These are phyloP conservation scores for Aurelia sp. DNA, from an alignment of 30 jellyfish, hydroid and myxozoan genomes.

Conservation along the genomic window DNA sequence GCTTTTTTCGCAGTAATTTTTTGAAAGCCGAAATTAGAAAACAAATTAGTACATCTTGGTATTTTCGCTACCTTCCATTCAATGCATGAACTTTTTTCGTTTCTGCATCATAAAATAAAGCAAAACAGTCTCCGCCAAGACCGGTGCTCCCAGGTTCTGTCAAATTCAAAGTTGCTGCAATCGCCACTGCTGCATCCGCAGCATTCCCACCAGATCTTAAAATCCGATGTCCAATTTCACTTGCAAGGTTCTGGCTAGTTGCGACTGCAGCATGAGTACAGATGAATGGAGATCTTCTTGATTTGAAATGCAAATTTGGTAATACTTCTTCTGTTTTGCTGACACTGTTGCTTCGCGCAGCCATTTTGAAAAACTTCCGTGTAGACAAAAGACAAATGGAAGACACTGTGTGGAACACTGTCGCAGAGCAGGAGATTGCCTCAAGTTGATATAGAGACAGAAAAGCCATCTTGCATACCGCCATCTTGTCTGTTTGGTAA, in stretches of 20 bases:
- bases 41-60: no score
- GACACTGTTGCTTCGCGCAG: conserved; percentile 46
- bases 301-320: conserved; percentile 20
- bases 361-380: conserved; percentile 11
- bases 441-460: no score
- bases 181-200: conserved; percentile 97
- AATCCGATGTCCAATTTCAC: conserved; percentile 78
- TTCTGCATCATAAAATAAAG: conserved; percentile 78
- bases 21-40: no score
- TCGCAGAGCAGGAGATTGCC: no score
- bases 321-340: neutral
- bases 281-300: conserved; percentile 86
- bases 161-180: conserved; percentile 89
- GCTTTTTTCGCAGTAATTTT: no score
- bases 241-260: conserved; percentile 84
- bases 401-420: no score
- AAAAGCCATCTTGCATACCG: no score
- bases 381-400: no score
- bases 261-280: conserved; percentile 93
- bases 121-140: conserved; percentile 93
- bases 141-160: conserved; percentile 96
- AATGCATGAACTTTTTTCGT: conserved; percentile 68
- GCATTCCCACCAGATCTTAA: conserved; percentile 92
- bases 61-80: conserved; percentile 77
- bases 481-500: no score